Evolutionary conservation across 2,113 vertebrate species (phyloP).

Genomic region (Tympanuchus pallidicinctus): DNA sequence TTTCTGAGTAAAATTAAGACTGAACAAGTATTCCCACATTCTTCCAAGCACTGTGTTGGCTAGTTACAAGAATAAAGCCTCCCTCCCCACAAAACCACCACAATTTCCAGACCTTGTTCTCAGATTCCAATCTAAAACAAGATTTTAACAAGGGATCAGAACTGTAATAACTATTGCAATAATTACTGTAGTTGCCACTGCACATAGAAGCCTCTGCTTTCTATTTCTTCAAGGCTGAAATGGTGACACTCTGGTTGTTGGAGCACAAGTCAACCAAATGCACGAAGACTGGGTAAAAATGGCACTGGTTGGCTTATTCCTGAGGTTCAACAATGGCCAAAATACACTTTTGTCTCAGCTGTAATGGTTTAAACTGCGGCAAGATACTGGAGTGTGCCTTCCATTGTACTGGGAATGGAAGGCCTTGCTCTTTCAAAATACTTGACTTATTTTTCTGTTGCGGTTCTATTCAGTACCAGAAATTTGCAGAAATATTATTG

Average conservation of each 20-base stretch:
- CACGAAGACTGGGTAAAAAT: not conserved
- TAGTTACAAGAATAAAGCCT: not conserved
- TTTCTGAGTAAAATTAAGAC: slow-evolving; percentile 44
- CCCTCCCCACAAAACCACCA: too few relatives aligned
- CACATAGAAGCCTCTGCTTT: fast-evolving
- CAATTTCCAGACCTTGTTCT: not conserved
- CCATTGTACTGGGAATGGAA: not conserved
- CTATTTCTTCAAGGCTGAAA: not conserved
- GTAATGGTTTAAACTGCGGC: not conserved
- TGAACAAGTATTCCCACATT: slow-evolving; percentile 15
- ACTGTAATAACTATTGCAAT: not conserved
- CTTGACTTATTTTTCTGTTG: not conserved
- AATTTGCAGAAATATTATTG: not conserved
- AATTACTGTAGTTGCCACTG: not conserved
- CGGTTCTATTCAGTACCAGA: not conserved
- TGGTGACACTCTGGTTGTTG: not conserved
- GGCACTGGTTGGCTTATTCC: not conserved
- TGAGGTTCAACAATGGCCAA: not conserved
- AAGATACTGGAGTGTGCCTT: not conserved
- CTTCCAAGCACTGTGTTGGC: not conserved
- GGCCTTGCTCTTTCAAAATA: not conserved
- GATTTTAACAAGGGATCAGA: not conserved
- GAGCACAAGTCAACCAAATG: not conserved
- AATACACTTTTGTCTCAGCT: not conserved
- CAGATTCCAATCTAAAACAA: not conserved